Conservation (phyloP, 2,888 invertebrate species). For the Zygogramma bicolorata region DNA sequence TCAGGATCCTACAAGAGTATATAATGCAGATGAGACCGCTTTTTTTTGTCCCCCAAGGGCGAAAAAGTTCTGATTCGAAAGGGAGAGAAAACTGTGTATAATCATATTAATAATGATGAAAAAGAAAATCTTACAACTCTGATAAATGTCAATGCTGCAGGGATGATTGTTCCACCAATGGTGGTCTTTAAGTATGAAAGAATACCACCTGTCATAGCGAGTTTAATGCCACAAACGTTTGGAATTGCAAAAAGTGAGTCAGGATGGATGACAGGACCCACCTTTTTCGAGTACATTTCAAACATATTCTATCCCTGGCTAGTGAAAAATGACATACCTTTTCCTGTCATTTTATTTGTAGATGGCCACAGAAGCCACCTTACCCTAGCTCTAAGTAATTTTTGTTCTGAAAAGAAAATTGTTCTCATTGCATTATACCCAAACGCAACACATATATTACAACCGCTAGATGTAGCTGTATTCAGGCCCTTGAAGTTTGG, state of each 20-base stretch:
- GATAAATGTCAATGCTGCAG: conserved; percentile 1
- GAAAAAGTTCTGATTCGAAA: conserved; percentile 12
- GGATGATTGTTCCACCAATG: conserved; percentile 15
- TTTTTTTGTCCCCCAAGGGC: neutral
- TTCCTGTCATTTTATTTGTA: conserved; percentile 26
- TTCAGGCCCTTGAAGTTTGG: conserved; percentile 22
- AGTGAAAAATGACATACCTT: conserved; percentile 17
- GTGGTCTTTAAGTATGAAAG: conserved; percentile 6
- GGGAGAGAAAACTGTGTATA: conserved; percentile 10
- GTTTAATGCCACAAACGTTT: neutral
- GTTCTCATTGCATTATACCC: conserved; percentile 23
- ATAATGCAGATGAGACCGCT: neutral
- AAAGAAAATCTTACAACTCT: conserved; percentile 7
- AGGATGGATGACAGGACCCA: conserved; percentile 65
- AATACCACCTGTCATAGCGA: neutral
- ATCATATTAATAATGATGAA: neutral
- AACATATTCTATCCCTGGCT: conserved; percentile 57
- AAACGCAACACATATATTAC: conserved; percentile 23
- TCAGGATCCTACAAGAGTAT: conserved; percentile 13
- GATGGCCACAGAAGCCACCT: conserved; percentile 20
- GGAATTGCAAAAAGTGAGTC: conserved; percentile 44
- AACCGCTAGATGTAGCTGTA: conserved; percentile 21
- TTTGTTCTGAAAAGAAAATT: conserved; percentile 22
- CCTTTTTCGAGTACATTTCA: conserved; percentile 61
- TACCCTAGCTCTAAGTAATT: conserved; percentile 16